Evolutionary conservation across 2,888 invertebrate genomes (phyloP).

Genomic region (Netelia inedita): DNA sequence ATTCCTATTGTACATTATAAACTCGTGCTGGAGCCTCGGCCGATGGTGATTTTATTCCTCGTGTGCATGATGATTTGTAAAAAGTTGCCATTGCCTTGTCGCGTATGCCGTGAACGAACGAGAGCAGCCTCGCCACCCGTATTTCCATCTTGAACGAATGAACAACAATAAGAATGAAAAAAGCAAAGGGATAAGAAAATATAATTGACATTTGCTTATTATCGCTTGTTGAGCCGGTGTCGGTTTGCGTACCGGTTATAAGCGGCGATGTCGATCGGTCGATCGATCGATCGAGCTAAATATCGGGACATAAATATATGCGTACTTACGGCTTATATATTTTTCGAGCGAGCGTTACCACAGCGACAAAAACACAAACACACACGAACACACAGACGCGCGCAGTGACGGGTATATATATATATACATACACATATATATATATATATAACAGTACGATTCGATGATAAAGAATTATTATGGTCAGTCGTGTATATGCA

Average conservation of each 20-base stretch:
- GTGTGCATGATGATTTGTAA: not conserved
- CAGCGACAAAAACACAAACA: too few relatives aligned
- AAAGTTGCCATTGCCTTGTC: not conserved
- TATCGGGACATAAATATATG: too few relatives aligned
- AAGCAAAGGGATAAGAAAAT: not conserved
- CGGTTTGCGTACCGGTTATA: slow-evolving; percentile 22
- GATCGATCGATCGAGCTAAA: not conserved
- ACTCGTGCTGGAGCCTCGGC: slow-evolving; percentile 23
- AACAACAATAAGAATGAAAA: not conserved
- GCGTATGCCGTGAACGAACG: not conserved
- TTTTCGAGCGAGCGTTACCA: too few relatives aligned
- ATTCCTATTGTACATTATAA: slow-evolving; percentile 57
- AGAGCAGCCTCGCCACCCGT: slow-evolving; percentile 35
- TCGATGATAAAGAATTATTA: too few relatives aligned
- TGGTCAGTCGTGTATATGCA: too few relatives aligned
- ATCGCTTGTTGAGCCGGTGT: slow-evolving; percentile 11
- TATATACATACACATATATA: not conserved
- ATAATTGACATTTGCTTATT: slow-evolving; percentile 39
- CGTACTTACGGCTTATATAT: too few relatives aligned
- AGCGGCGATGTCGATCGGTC: slow-evolving; percentile 24
- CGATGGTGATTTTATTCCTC: slow-evolving; percentile 9
- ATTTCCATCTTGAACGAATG: slow-evolving; percentile 18
- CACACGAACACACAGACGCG: too few relatives aligned
- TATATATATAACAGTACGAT: not conserved
- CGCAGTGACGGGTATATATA: not conserved